Base-by-base conservation (phyloP, 2,113 vertebrate genomes). In the Urocynchramus pylzowi region DNA sequence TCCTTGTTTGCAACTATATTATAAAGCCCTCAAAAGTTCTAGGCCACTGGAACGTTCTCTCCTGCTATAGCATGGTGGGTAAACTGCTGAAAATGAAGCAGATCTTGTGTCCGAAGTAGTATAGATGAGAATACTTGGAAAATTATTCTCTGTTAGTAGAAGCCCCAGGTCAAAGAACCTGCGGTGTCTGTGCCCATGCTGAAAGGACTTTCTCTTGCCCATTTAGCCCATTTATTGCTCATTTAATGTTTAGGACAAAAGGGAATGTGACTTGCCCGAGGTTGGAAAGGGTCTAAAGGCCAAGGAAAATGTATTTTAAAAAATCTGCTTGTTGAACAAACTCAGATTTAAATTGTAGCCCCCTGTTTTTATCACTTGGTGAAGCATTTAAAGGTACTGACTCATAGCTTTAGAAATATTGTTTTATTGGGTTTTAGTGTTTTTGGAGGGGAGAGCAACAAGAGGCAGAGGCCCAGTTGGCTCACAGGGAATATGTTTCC, bases 31-130 rank as follows among this genome's bases (percentile, higher is more conserved):
- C 1, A 4, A 21, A 75, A 82, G 60, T 76, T 69, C 41, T 35
- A 49, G 74, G n/a, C 24, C 5, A 0, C n/a, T 45, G 64, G n/a
- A 69, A 64, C 0, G 0, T 70, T 84, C 30, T 81, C 19, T 47
- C 8, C n/a, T 61, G 64, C 26, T n/a, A 4, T 13, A 8, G 18
- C 0, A 2, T 56, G n/a, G 7, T 30, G 30, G 70, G 13, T 50
- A 27, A 83, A 80, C 37, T 50, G 50, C 15, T 74, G 59, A 44
- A 77, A 70, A 35, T 22, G 13, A 73, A 79, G 28, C 42, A 75
- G 47, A 23, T 60, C n/a, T 75, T 87, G 64, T 41, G 17, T 52
- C 41, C 60, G 44, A 67, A 60, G 33, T 22, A 1, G 0, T 47
- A 12, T 7, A 26, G 53, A 17, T 56, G 44, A 75, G 68, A 35